Conservation (phyloP, 2,113 vertebrate species). For the Takifugu flavidus region DNA sequence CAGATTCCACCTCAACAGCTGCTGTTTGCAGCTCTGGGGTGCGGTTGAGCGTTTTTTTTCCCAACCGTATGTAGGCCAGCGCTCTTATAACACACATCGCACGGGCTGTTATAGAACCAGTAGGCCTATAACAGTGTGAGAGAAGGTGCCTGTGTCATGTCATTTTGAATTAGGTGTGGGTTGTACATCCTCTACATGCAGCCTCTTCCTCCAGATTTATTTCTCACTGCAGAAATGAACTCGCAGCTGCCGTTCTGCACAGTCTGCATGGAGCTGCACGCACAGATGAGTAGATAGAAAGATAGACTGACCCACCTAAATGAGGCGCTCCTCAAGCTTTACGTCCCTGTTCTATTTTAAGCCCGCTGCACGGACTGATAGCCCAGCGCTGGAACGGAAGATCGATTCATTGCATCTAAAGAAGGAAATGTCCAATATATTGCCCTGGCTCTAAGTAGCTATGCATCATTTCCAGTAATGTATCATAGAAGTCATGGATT, state of each 20-base stretch:
- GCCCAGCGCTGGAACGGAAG: slow-evolving; percentile 59
- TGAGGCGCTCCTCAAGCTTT: slow-evolving; percentile 52
- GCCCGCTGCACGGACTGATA: slow-evolving; percentile 57
- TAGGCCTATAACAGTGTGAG: slow-evolving; percentile 35
- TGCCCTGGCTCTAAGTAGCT: slow-evolving; percentile 53
- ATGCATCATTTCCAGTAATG: slow-evolving; percentile 55
- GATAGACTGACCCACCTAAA: slow-evolving; percentile 57
- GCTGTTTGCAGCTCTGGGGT: slow-evolving; percentile 68
- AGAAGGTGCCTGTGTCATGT: slow-evolving; percentile 50
- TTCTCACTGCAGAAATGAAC: slow-evolving; percentile 35
- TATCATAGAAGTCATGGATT: slow-evolving; percentile 35
- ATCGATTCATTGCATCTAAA: slow-evolving; percentile 74
- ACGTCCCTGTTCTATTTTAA: slow-evolving; percentile 71
- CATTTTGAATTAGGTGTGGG: slow-evolving; percentile 40
- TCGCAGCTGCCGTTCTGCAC: slow-evolving; percentile 2
- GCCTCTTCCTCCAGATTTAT: slow-evolving; percentile 35
- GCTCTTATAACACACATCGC: slow-evolving; percentile 57
- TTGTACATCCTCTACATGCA: slow-evolving; percentile 19
- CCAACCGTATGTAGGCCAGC: slow-evolving; percentile 66
- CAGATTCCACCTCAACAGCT: slow-evolving; percentile 68
- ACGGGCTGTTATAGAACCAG: slow-evolving; percentile 58
- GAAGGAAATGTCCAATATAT: slow-evolving; percentile 67
- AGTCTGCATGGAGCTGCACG: slow-evolving; percentile 27
- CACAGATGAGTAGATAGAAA: slow-evolving; percentile 31
- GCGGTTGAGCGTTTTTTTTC: slow-evolving; percentile 63